phyloP scores from a whole-genome alignment of 2,113 vertebrate species.

The Sialia sialis region DNA sequence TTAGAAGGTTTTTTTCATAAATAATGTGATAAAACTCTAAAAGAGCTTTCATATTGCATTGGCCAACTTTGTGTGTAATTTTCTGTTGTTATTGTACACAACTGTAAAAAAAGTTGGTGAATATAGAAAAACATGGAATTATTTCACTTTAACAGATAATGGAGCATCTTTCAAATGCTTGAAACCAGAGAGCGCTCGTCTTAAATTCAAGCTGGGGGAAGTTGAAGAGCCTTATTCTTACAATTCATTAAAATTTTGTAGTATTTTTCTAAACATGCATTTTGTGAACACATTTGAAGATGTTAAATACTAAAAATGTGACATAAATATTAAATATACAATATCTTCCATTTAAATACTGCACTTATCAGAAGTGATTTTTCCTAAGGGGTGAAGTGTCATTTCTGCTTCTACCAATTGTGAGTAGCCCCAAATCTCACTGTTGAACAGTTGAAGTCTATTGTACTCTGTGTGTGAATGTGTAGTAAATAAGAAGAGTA shows the following conservation, averaged over 20 bases:
- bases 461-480: conserved; percentile 4
- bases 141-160: conserved; percentile 13
- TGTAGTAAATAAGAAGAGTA: not conserved
- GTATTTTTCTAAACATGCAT: not conserved
- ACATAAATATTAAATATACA: conserved; percentile 41
- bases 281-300: conserved; percentile 29
- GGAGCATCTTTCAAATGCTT: conserved; percentile 36
- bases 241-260: not conserved
- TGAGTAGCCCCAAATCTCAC: conserved; percentile 39
- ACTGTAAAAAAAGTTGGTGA: not conserved
- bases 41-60: not conserved
- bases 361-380: conserved; percentile 63
- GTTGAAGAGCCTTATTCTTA: conserved; percentile 21
- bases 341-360: conserved; percentile 63
- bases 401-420: conserved; percentile 56
- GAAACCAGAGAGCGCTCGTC: not conserved
- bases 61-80: not conserved
- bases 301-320: conserved; percentile 32
- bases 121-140: conserved; percentile 13
- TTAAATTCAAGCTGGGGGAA: conserved; percentile 13
- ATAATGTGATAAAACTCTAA: not conserved
- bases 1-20: not conserved
- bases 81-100: not conserved
- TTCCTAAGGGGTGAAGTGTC: conserved; percentile 59
- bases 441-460: conserved; percentile 31